A percentile compares a stretch with the other conserved stretches of the same genome.
Conservation (phyloP, 2,888 invertebrate genomes). For the Uropetala carovei region DNA sequence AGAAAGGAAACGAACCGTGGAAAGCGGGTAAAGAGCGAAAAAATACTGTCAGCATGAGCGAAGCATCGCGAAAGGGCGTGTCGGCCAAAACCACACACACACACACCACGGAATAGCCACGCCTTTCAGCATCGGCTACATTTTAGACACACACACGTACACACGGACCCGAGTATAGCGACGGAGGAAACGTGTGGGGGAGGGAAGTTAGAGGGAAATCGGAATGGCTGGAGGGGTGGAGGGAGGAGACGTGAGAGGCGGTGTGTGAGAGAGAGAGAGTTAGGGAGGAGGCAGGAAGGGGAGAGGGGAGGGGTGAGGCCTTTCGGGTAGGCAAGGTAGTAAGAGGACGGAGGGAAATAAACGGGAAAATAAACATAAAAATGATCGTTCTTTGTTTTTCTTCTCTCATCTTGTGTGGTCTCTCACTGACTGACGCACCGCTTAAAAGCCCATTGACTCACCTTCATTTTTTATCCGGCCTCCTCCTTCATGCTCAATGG, state of each 20-base stretch:
- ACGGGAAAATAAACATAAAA: slow-evolving; percentile 63
- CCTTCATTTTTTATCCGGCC: slow-evolving; percentile 57
- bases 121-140: neutral
- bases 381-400: slow-evolving; percentile 63
- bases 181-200: neutral
- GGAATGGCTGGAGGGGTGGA: neutral
- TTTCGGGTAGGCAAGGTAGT: slow-evolving; percentile 22
- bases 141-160: neutral
- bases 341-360: slow-evolving; percentile 39
- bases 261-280: neutral
- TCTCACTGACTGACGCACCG: slow-evolving; percentile 57
- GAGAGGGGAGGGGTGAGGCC: neutral
- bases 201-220: neutral
- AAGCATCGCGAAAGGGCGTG: slow-evolving; percentile 3
- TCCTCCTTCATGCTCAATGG: slow-evolving; percentile 58
- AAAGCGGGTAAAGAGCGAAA: neutral
- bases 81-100: neutral
- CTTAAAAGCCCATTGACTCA: slow-evolving; percentile 60
- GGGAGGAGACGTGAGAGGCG: neutral
- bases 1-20: neutral
- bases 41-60: neutral
- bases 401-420: slow-evolving; percentile 57
- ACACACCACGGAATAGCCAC: slow-evolving; percentile 1
- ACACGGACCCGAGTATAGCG: neutral
- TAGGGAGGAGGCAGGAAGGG: neutral